Evolutionary conservation across 2,888 invertebrate genomes (phyloP).

Genomic region (Trissonchulus latispiculum): DNA sequence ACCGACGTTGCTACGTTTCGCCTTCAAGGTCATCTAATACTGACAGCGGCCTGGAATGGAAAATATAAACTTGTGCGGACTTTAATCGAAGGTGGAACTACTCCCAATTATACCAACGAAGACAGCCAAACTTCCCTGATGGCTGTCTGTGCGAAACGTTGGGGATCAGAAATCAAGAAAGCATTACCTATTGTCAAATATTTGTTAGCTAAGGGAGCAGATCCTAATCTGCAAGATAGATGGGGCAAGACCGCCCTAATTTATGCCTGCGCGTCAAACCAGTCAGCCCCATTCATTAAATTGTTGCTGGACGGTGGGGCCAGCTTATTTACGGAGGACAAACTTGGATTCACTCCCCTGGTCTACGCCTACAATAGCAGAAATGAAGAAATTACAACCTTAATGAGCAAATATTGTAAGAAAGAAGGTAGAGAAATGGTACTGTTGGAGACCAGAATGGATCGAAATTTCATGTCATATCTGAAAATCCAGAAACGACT

Average conservation of each 20-base stretch:
- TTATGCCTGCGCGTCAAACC: conserved; percentile 1
- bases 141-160: neutral
- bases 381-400: neutral
- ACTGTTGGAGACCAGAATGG: neutral
- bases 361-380: conserved; percentile 14
- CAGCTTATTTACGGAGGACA: conserved; percentile 6
- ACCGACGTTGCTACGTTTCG: neutral
- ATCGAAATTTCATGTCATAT: conserved; percentile 10
- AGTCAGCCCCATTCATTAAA: neutral
- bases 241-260: conserved; percentile 18
- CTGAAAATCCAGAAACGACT: conserved; percentile 17
- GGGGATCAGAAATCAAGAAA: neutral
- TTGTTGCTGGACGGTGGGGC: too few species aligned
- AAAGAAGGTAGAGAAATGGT: conserved; percentile 2
- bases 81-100: conserved; percentile 12
- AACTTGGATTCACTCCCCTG: conserved; percentile 18
- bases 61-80: conserved; percentile 11
- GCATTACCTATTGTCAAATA: neutral
- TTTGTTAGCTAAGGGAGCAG: neutral
- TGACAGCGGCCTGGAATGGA: neutral
- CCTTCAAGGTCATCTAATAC: neutral
- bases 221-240: conserved; percentile 1
- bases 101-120: neutral
- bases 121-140: conserved; percentile 16
- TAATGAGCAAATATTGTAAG: conserved; percentile 3